Base-by-base conservation (phyloP, 2,888 invertebrate genomes). In the Cerceris ruficornis region DNA sequence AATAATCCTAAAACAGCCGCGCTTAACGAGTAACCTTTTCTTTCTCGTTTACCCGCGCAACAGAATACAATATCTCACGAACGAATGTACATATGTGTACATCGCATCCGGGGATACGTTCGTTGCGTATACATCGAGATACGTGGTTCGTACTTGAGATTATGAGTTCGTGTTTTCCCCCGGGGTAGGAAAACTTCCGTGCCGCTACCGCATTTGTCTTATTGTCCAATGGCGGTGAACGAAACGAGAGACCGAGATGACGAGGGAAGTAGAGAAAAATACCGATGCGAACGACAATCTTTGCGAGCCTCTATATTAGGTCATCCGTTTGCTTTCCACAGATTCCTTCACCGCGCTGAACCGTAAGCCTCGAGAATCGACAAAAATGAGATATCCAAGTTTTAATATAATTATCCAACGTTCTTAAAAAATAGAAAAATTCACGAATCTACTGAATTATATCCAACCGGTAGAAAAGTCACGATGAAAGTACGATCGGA, bases 151-250 rank as follows among this genome's bases (percentile, higher is more conserved):
- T 46, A 46, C 50, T 6, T 50, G 2, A n/a, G 43, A 9, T 41
- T 43, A 15, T 39, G 52, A 54, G 11, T 14, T 50, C 57, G 39
- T 9, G 60, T 65, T 49, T 75, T n/a, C 50, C 50, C 61, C 50
- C 14, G 1, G 43, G 67, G 61, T 8, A 17, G 43, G 54, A 67
- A 75, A 61, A 43, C 49, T 75, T 61, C 49, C 43, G 57, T 57
- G 57, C 15, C 9, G n/a, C 49, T 6, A 39, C 17, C 15, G 42
- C 14, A 59, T 52, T 55, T 60, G 65, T 54, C 67, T 52, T 58
- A 54, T 59, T 74, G 62, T 67, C 66, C 65, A 42, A 62, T 39
- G 7, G 39, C 39, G 17, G 41, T 46, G 59, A 61, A 55, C 50
- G 69, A 43, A 14, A 17, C 57, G 62, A 28, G 55, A 66, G 43